phyloP scores from a whole-genome alignment of 2,888 invertebrate genomes.

The Amphipyra tragopoginis region DNA sequence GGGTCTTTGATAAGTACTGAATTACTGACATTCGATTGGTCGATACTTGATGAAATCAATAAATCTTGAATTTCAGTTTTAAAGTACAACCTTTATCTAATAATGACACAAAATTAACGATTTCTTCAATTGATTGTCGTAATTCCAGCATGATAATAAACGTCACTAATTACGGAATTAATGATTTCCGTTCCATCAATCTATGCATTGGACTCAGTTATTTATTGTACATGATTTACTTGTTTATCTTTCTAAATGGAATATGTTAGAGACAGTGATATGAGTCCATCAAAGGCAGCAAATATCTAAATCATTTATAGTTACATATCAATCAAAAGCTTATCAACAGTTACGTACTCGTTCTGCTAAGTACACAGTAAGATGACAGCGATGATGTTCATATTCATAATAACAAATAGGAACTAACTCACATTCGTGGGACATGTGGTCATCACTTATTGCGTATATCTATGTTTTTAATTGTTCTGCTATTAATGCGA shows the following conservation, averaged over 20 bases:
- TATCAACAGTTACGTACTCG: conserved; percentile 54
- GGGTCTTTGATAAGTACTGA: conserved; percentile 28
- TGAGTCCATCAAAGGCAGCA: conserved; percentile 25
- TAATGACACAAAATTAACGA: neutral
- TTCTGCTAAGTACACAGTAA: conserved; percentile 33
- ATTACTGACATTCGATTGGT: conserved; percentile 35
- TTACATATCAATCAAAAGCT: conserved; percentile 60
- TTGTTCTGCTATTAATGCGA: conserved; percentile 65
- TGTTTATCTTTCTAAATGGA: conserved; percentile 30
- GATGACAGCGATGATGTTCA: conserved; percentile 46
- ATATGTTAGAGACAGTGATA: conserved; percentile 14
- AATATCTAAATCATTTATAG: conserved; percentile 33
- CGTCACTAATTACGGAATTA: conserved; percentile 1
- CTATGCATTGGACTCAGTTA: conserved; percentile 11
- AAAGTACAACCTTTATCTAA: neutral
- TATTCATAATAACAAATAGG: conserved; percentile 58
- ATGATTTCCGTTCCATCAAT: conserved; percentile 12
- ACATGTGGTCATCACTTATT: conserved; percentile 68
- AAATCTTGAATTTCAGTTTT: conserved; percentile 24
- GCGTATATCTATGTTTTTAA: conserved; percentile 61
- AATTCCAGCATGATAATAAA: neutral
- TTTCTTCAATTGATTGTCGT: neutral
- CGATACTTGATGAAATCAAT: conserved; percentile 23
- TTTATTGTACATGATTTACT: conserved; percentile 14
- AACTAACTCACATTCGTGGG: conserved; percentile 60